Conservation (phyloP, 1,140 invertebrate genomes). For the Chrysoperla carnea region DNA sequence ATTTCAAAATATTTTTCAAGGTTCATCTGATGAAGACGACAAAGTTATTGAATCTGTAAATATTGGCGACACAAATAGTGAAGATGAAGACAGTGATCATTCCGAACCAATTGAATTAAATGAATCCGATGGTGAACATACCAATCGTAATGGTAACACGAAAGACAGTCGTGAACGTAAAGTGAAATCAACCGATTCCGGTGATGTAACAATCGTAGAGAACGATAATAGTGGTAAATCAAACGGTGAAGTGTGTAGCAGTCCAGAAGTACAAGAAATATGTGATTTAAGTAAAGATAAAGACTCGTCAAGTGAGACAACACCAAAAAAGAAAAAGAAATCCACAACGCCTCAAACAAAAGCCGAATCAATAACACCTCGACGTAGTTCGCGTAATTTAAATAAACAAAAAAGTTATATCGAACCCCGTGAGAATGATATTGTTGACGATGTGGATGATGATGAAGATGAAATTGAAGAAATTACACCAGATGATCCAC, state of each 20-base stretch:
- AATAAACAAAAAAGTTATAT: constrained; percentile 36
- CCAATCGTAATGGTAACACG: constrained; percentile 4
- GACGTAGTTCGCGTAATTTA: constrained; percentile 37
- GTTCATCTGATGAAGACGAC: constrained; percentile 6
- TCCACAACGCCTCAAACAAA: constrained; percentile 19
- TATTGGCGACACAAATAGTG: constrained; percentile 6
- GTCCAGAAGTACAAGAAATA: constrained; percentile 30
- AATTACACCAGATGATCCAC: constrained; percentile 44
- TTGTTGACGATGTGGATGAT: constrained; percentile 21
- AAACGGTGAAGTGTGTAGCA: constrained; percentile 21
- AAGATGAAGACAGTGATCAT: constrained; percentile 1
- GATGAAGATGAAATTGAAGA: constrained; percentile 47
- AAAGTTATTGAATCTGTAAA: constrained; percentile 10
- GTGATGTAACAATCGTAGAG: constrained; percentile 11
- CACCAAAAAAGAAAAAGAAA: constrained; percentile 23
- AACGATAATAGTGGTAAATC: constrained; percentile 12
- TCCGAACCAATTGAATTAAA: constrained; percentile 11
- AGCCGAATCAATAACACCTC: constrained; percentile 22
- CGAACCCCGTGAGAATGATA: constrained; percentile 32
- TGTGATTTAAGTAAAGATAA: constrained; percentile 18
- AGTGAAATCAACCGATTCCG: constrained; percentile 19
- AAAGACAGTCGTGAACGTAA: constrained; percentile 10
- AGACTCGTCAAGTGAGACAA: constrained; percentile 26
- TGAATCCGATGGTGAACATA: constrained; percentile 9
- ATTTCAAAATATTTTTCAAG: too few relatives aligned